Percentiles rank a stretch among this genome's conserved stretches.
These are phyloP conservation scores for Xanthorhoe spadicearia DNA, from an alignment of 2,888 invertebrate genomes.

Conservation along the genomic window DNA sequence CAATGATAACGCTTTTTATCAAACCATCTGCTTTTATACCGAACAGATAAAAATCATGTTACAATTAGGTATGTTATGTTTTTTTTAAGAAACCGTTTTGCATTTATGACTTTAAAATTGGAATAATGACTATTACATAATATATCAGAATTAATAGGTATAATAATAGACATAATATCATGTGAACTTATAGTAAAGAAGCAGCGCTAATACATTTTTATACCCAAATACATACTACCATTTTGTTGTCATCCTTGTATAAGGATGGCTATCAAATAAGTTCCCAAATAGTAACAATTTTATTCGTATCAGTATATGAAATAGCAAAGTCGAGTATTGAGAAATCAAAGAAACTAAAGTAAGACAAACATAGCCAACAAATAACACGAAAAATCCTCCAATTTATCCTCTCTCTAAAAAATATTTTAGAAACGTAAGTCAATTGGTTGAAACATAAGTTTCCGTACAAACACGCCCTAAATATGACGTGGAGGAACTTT, in stretches of 20 bases:
- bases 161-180: too few species aligned
- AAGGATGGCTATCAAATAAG: too few species aligned
- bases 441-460: conserved; percentile 46
- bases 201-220: too few species aligned
- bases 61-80: not conserved
- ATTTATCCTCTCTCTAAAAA: conserved; percentile 22
- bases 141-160: too few species aligned
- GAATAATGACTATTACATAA: too few species aligned
- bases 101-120: too few species aligned
- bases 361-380: not conserved
- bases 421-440: conserved; percentile 42
- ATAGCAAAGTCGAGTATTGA: not conserved
- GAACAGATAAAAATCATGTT: not conserved
- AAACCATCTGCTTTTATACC: not conserved
- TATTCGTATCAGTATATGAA: not conserved
- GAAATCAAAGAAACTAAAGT: not conserved
- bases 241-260: too few species aligned
- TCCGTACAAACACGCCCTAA: conserved; percentile 45
- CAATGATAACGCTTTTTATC: not conserved
- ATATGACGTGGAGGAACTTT: conserved; percentile 46
- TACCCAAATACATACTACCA: too few species aligned
- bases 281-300: too few species aligned
- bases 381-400: not conserved
- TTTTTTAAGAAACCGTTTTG: too few species aligned
- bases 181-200: too few species aligned